Percentiles rank a stretch among this genome's conserved stretches.
These are phyloP conservation scores for Drosophila fuyamai DNA, from an alignment of 1,140 invertebrate genomes.

Conservation along the genomic window DNA sequence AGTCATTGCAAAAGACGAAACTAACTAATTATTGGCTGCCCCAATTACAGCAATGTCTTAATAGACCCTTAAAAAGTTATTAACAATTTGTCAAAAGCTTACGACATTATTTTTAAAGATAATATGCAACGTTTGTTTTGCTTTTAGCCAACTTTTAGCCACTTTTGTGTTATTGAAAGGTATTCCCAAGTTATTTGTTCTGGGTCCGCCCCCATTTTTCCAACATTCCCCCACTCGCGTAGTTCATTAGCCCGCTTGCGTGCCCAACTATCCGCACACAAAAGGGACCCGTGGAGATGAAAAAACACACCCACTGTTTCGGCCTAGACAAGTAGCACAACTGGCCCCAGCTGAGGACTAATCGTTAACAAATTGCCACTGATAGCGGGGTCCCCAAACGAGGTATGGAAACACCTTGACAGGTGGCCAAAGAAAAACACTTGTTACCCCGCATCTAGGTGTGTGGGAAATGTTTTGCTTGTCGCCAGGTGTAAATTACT, in stretches of 20 bases:
- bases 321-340: slow-evolving; percentile 32
- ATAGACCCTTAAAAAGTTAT: not conserved
- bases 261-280: slow-evolving; percentile 13
- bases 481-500: slow-evolving; percentile 77
- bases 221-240: not conserved
- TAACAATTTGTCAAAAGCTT: not conserved
- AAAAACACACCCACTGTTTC: slow-evolving; percentile 7
- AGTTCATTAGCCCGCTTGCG: slow-evolving; percentile 41
- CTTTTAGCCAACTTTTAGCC: slow-evolving; percentile 2
- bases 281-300: not conserved
- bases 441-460: slow-evolving; percentile 27
- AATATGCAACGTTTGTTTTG: slow-evolving; percentile 2
- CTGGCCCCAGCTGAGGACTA: slow-evolving; percentile 60
- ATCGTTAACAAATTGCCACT: slow-evolving; percentile 78
- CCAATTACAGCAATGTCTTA: not conserved
- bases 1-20: too few species aligned
- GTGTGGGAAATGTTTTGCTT: slow-evolving; percentile 61
- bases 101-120: slow-evolving; percentile 8
- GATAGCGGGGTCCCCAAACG: slow-evolving; percentile 56
- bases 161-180: slow-evolving; percentile 20
- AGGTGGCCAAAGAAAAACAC: slow-evolving; percentile 42
- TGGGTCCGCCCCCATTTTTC: slow-evolving; percentile 2
- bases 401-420: slow-evolving; percentile 55
- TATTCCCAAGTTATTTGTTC: slow-evolving; percentile 45
- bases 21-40: too few species aligned